Evolutionary conservation across 2,888 invertebrate species (phyloP), one percentile per base, ranked within the genome.

Genomic region (Trisateles emortualis): DNA sequence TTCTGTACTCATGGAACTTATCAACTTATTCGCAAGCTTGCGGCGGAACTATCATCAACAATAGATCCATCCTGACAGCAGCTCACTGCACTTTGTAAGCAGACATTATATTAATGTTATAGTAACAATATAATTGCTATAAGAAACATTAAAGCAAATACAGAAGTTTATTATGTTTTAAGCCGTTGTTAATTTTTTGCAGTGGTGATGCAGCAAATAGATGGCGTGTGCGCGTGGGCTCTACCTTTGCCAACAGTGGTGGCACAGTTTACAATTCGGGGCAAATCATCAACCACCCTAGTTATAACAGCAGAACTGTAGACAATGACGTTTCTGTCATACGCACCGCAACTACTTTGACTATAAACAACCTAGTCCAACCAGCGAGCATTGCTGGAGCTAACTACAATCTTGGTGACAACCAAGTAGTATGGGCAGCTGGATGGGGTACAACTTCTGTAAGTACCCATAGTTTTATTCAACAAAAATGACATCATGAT

Each of bases 301-400:
- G 43, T 24, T 82, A 66, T 63, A 67, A 74, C 42, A 1, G 33
- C 1, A 2, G 39, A 0, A 72, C 41, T 2, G 0, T 16, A 0
- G 72, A 84, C 50, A 75, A 73, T 16, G 83, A 84, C 35, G 47
- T 87, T 6, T 66, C 74, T 1, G 59, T 87, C n/a, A 9, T 84
- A 0, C 77, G 74, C 8, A 46, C 66, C 1, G 32, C 70, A 1
- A 38, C 61, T 3, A 41, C 16, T 3, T 70, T 74, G 2, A 6
- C n/a, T 3, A 71, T 51, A 17, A 64, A 50, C 42, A 48, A 52
- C 2, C 26, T 24, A 0, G 59, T 59, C 5, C 56, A 43, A 0
- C 39, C 68, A 0, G 76, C 49, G 46, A 53, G 52, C 10, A 74
- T 84, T 8, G 79, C 82, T 54, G 74, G 83, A 0, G 0, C 68